Evolutionary conservation across 1,140 invertebrate species (phyloP).

Genomic region (Zaprionus taronus): DNA sequence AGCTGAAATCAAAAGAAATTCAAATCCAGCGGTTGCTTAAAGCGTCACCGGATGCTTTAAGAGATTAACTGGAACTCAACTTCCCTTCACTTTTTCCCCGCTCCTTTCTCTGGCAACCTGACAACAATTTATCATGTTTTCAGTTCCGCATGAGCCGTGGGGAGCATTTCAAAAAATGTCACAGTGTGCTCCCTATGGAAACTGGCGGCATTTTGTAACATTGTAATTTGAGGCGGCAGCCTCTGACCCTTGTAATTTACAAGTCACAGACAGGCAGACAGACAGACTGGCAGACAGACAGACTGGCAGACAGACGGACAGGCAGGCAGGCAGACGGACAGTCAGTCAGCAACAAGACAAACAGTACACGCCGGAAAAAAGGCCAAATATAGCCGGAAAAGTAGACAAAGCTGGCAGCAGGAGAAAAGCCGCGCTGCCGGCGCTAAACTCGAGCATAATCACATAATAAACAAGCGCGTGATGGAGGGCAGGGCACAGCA

Average conservation of each 20-base stretch:
- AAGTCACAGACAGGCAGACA: slow-evolving; percentile 49
- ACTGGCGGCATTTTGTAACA: slow-evolving; percentile 58
- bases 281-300: slow-evolving; percentile 19
- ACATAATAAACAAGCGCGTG: slow-evolving; percentile 72
- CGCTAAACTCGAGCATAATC: slow-evolving; percentile 77
- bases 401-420: not conserved
- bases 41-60: slow-evolving; percentile 38
- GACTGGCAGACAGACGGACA: slow-evolving; percentile 34
- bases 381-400: slow-evolving; percentile 53
- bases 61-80: slow-evolving; percentile 7
- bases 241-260: slow-evolving; percentile 51
- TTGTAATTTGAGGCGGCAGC: slow-evolving; percentile 63
- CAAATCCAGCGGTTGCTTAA: slow-evolving; percentile 3
- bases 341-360: slow-evolving; percentile 51
- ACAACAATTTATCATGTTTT: slow-evolving; percentile 46
- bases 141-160: slow-evolving; percentile 30
- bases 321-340: slow-evolving; percentile 34
- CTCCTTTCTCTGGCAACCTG: not conserved
- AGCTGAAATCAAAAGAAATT: slow-evolving; percentile 11
- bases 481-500: slow-evolving; percentile 17
- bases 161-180: slow-evolving; percentile 42
- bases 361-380: slow-evolving; percentile 47
- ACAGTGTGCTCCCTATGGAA: slow-evolving; percentile 20
- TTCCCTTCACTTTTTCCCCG: not conserved
- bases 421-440: slow-evolving; percentile 35